A percentile compares a stretch with the other conserved stretches of the same genome.
Conservation (phyloP, 2,797 vertebrate genomes). For the Uromys caudimaculatus region DNA sequence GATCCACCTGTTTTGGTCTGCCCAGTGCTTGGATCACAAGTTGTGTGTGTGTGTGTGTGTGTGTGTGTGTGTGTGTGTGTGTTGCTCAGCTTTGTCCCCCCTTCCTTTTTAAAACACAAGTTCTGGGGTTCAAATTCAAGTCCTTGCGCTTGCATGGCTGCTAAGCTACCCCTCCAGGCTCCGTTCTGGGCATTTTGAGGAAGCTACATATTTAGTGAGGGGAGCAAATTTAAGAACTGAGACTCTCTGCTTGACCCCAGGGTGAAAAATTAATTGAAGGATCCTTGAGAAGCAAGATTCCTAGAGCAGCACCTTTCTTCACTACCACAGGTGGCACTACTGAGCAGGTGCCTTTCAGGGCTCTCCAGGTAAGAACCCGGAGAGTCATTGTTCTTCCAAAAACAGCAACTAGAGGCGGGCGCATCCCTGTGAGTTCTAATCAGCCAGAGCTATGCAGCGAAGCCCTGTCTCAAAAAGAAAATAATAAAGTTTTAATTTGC, state of each 20-base stretch:
- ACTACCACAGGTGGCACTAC: background rate
- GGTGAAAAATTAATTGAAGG: background rate
- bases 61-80: background rate
- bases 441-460: background rate
- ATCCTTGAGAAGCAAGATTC: background rate
- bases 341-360: background rate
- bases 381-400: background rate
- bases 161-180: background rate
- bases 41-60: too few relatives aligned
- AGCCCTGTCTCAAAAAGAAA: background rate
- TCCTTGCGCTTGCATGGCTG: background rate
- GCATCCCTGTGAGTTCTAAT: background rate
- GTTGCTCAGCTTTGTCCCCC: background rate
- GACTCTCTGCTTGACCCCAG: background rate
- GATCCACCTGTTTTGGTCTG: background rate
- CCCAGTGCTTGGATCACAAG: background rate
- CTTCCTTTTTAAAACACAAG: background rate
- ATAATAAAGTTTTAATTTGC: background rate
- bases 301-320: background rate
- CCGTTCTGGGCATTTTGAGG: background rate
- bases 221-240: background rate
- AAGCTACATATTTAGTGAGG: background rate
- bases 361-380: background rate
- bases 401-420: background rate
- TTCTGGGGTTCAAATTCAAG: background rate